Evolutionary conservation across 2,113 vertebrate species (phyloP), one percentile per base, ranked within the genome.

Genomic region (Polypterus bichir): DNA sequence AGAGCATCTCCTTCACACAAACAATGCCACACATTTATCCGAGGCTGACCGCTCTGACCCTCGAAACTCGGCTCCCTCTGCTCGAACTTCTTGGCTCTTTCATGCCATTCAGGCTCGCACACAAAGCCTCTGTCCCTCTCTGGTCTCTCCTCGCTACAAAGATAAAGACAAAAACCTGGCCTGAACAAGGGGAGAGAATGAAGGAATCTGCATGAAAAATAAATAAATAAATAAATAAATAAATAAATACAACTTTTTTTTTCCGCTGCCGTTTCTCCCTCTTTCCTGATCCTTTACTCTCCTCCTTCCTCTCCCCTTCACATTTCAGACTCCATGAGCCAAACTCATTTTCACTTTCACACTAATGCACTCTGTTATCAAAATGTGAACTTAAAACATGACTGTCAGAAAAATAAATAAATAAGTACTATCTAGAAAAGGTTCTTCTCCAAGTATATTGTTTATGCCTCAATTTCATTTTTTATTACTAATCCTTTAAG

Each of bases 1-100:
- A 78, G 92, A 88, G 83, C 91, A 80, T 91, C 91, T 87, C 91
- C 92, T 94, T 88, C 87, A 85, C 88, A 73, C 82, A 81, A 76
- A 98, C 95, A 98, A 98, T 92, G 78, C 79, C 62, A 68, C 83
- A 74, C 90, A 93, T 96, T 97, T 90, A 98, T 92, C 78, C 86
- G 68, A 74, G 75, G 76, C 85, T 93, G 92, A 97, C 92, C 90
- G 78, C 71, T 70, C 81, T 92, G 92, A 96, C 94, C 93, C 81
- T 87, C 88, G 82, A 87, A 92, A 91, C 91, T 91, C 88, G 84
- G 86, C 88, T 89, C 89, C 90, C 84, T 86, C 79, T 74, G 71
- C 83, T 83, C 77, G 85, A 85, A 86, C 85, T 82, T 77, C 84
- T 81, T 77, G 75, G 83, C 79, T 83, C 82, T 91, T 94, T 93